Evolutionary conservation across 2,113 vertebrate species (phyloP).

Genomic region (Sinosuthora webbiana): DNA sequence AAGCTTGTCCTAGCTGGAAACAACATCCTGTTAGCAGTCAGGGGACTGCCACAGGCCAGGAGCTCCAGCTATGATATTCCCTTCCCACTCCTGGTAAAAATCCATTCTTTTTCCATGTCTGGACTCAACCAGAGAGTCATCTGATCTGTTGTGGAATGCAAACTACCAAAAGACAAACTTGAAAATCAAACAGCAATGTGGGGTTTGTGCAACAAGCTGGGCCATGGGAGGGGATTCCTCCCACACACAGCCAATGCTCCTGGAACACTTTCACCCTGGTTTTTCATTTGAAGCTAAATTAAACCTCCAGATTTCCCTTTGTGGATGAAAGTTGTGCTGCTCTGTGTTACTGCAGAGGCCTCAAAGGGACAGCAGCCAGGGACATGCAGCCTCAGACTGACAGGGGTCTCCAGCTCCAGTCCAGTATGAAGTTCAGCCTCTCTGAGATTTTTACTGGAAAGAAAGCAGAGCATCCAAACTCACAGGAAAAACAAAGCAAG

Average conservation of each 20-base stretch:
- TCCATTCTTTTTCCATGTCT: not conserved
- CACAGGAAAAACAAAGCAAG: not conserved
- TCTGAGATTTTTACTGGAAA: not conserved
- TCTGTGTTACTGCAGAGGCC: not conserved
- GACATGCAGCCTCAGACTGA: not conserved
- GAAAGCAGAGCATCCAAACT: not conserved
- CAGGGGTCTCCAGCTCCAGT: not conserved
- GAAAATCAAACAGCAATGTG: not conserved
- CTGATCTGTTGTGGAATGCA: not conserved
- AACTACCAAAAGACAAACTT: not conserved
- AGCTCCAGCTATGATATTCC: not conserved
- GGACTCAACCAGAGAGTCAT: not conserved
- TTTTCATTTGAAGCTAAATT: not conserved
- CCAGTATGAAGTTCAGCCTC: not conserved
- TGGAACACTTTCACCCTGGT: not conserved
- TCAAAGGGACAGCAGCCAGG: not conserved
- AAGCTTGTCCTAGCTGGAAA: not conserved
- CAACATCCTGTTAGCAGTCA: fast-evolving
- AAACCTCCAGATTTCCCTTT: not conserved
- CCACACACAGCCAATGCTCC: not conserved
- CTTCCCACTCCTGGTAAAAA: not conserved
- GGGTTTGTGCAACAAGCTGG: not conserved
- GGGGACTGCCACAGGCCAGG: no score
- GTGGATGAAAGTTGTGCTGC: not conserved
- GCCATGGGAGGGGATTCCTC: not conserved